Percentiles rank a stretch among this genome's conserved stretches.
Evolutionary conservation across 2,797 vertebrate genomes (phyloP).

Genomic region (Tokudaia tokunoshimensis): DNA sequence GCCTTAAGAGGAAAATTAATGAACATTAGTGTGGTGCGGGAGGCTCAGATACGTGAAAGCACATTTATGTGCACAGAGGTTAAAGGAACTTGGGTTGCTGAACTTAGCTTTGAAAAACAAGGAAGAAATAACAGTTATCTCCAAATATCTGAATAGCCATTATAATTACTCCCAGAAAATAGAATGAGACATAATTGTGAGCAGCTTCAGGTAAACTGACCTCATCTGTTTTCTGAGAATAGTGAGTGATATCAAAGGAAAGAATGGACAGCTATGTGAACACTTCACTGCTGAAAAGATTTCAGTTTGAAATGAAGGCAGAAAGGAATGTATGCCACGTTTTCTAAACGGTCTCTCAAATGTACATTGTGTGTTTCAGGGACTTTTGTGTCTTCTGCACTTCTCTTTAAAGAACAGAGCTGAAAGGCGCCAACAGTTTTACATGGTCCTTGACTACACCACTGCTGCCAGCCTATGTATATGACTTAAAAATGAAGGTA

Average conservation of each 20-base stretch:
- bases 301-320: background rate
- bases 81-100: background rate
- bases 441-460: background rate
- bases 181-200: constrained; percentile 51
- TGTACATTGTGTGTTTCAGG: background rate
- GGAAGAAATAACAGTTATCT: constrained; percentile 30
- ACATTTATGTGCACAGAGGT: constrained; percentile 21
- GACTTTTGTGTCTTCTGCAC: background rate
- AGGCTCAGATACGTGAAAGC: constrained; percentile 2
- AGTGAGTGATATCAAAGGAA: background rate
- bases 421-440: background rate
- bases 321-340: background rate
- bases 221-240: background rate
- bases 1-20: constrained; percentile 58
- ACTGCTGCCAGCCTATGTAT: background rate
- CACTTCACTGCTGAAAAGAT: background rate
- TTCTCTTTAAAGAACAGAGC: background rate
- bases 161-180: constrained; percentile 55
- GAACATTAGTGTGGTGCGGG: background rate
- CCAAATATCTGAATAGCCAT: constrained; percentile 51
- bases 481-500: background rate
- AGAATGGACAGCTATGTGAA: background rate
- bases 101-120: constrained; percentile 58
- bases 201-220: background rate
- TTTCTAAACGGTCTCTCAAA: background rate